Evolutionary conservation across 2,113 vertebrate species (phyloP).

Genomic region (Coptodon bakossiorum): DNA sequence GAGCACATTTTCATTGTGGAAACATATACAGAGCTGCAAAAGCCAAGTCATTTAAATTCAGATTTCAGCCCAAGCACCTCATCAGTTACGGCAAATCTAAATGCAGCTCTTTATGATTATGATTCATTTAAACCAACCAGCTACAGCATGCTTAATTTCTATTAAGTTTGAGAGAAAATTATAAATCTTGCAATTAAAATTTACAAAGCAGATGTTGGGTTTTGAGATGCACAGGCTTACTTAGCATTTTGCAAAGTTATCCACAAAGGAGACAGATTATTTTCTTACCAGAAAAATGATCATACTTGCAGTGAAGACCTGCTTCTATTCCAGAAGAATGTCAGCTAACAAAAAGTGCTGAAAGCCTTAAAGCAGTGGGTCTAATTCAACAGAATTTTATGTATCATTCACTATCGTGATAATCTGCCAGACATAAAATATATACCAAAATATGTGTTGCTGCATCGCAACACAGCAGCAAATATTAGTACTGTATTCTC

Average conservation of each 20-base stretch:
- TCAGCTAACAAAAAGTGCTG: accelerated
- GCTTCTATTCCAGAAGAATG: not conserved
- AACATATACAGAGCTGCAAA: not conserved
- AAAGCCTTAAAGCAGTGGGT: not conserved
- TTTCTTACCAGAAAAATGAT: not conserved
- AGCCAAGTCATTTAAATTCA: not conserved
- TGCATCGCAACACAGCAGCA: not conserved
- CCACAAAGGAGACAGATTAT: not conserved
- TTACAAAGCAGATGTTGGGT: constrained; percentile 6
- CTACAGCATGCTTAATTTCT: not conserved
- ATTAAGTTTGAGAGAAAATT: not conserved
- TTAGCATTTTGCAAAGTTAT: not conserved
- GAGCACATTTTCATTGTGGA: not conserved
- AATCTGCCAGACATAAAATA: not conserved
- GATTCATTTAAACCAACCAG: not conserved
- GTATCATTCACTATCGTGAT: not conserved
- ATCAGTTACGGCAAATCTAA: not conserved
- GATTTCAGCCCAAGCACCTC: not conserved
- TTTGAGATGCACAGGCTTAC: not conserved
- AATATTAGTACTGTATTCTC: not conserved
- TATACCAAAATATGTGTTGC: not conserved
- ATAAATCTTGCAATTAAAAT: not conserved
- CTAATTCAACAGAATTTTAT: not conserved
- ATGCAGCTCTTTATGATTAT: not conserved
- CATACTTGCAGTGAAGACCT: not conserved